Base-by-base conservation (phyloP, 1,140 invertebrate genomes). In the Zaprionus africanus region DNA sequence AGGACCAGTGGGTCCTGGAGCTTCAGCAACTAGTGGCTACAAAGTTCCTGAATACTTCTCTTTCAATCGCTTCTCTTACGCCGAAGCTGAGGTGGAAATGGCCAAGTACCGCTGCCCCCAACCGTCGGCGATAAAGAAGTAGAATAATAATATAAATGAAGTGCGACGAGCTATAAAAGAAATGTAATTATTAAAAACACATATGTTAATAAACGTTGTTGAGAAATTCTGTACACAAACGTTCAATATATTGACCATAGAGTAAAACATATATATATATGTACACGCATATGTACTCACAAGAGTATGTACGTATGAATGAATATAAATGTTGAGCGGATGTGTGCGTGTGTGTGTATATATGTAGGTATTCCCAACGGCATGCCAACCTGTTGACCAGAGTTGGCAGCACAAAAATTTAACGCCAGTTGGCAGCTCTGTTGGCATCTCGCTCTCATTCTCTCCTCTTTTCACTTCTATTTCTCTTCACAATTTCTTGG, bases 41-140 rank as follows among this genome's bases (percentile, higher is more conserved):
- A 97, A 97, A 93, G 97, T 97, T 82, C 96, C 97, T 1, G 97
- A 98, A 93, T 98, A 98, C 90, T 98, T 96, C 84, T 95, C 94
- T 76, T 98, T 98, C 81, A 95, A 97, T 82, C 94, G 94, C 26
- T 95, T 95, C 79, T 96, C 96, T 69, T 98, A 96, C 84, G 96
- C 95, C 78, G 96, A 98, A 93, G 95, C 97, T 57, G 97, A 98
- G 94, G 94, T 97, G 17, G 97, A 98, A 94, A 96, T 98, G 95
- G 93, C 94, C 13, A 95, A 96, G 86, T 96, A 94, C 82, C 94
- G 97, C 91, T 93, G 96, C 54, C 96, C 96, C 49, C 95, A 96
- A 92, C 96, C 96, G 46, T 91, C 91, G 13, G 91, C 91, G 28
- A 46, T 90, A 24, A 86, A 66, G 51, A 83, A 92, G 62, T 92